Percentiles rank a stretch among this genome's conserved stretches.
Conservation (phyloP, 2,888 invertebrate species). For the Lycia hirtaria region DNA sequence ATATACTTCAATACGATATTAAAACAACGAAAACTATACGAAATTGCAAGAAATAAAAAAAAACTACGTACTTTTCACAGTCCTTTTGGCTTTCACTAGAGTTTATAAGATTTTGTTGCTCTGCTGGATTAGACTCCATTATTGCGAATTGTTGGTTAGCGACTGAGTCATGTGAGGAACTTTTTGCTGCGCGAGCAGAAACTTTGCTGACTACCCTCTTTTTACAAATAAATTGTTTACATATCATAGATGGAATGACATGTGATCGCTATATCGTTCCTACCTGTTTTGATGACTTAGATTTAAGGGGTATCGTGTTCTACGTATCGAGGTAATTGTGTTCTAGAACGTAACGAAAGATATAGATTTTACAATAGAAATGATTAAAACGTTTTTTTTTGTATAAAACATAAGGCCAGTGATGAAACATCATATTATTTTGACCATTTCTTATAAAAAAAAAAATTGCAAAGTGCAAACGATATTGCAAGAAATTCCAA, state of each 20-base stretch:
- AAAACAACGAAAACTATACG: background rate
- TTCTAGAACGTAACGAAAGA: no score
- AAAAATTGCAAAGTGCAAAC: no score
- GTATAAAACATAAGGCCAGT: no score
- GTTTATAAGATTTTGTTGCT: constrained; percentile 27
- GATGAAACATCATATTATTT: no score
- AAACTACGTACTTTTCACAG: constrained; percentile 36
- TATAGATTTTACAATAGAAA: no score
- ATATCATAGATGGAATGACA: constrained; percentile 1
- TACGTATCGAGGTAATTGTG: no score
- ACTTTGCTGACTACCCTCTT: constrained; percentile 21
- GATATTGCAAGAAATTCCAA: no score
- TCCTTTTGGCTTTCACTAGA: constrained; percentile 27
- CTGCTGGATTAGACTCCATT: constrained; percentile 36
- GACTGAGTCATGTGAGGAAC: constrained; percentile 11
- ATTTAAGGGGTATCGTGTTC: no score
- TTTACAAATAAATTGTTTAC: background rate
- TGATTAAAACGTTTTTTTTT: no score
- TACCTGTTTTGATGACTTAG: background rate
- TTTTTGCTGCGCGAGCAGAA: background rate
- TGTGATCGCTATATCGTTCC: background rate
- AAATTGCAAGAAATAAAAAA: background rate
- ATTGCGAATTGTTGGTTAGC: constrained; percentile 36
- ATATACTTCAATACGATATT: background rate
- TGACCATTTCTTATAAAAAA: no score